phyloP scores from a whole-genome alignment of 2,113 vertebrate species.

The Forbesichthys agassizii region DNA sequence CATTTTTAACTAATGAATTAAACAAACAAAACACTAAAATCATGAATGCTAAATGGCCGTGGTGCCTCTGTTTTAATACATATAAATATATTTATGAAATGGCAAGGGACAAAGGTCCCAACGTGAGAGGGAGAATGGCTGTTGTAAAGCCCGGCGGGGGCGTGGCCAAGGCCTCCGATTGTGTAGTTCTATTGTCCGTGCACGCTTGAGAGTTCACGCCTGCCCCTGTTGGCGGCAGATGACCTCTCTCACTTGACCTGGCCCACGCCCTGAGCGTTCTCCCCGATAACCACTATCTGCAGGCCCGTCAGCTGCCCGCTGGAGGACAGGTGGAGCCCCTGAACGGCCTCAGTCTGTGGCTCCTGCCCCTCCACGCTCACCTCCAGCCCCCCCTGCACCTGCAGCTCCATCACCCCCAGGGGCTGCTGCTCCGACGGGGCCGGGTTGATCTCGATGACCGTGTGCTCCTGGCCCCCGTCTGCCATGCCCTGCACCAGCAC shows the following conservation, averaged over 20 bases:
- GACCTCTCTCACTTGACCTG: constrained; percentile 57
- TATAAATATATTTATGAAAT: constrained; percentile 17
- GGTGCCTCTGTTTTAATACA: constrained; percentile 18
- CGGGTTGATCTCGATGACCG: constrained; percentile 91
- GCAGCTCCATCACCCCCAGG: constrained; percentile 73
- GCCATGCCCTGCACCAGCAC: constrained; percentile 53
- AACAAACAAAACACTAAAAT: constrained; percentile 28
- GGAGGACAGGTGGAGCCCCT: constrained; percentile 78
- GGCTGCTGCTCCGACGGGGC: constrained; percentile 64
- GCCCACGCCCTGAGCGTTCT: constrained; percentile 62
- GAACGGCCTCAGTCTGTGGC: constrained; percentile 79
- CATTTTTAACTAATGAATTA: constrained; percentile 30
- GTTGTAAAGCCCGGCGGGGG: constrained; percentile 38
- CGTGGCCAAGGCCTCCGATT: constrained; percentile 28
- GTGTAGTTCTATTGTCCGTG: constrained; percentile 12
- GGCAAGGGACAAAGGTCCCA: constrained; percentile 13
- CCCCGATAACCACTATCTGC: constrained; percentile 78
- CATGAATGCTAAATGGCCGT: constrained; percentile 4
- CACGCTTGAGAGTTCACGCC: not conserved
- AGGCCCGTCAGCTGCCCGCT: constrained; percentile 73
- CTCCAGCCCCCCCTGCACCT: constrained; percentile 82
- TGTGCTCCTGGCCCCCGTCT: constrained; percentile 46
- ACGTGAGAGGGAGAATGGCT: constrained; percentile 28
- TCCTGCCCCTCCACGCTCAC: constrained; percentile 67
- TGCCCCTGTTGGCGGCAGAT: constrained; percentile 16